These are phyloP conservation scores for Ophioninae sp. DNA, from an alignment of 2,888 invertebrate genomes.

Conservation along the genomic window DNA sequence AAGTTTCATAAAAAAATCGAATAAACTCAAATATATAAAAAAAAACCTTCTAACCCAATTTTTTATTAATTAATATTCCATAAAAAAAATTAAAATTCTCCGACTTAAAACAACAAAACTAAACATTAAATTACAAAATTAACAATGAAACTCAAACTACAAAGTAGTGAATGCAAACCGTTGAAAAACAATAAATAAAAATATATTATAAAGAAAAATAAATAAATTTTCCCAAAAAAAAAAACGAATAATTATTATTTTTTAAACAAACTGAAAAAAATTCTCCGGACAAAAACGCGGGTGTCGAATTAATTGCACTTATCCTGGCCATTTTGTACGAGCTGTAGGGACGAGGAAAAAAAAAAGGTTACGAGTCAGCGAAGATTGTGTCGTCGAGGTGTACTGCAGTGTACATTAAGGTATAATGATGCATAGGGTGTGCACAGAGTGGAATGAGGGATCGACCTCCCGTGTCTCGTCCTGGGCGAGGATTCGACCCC, in stretches of 20 bases:
- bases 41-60: too few species aligned
- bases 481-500: neutral
- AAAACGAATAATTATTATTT: neutral
- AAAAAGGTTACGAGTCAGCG: slow-evolving; percentile 9
- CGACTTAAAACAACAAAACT: too few species aligned
- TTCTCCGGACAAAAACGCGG: neutral
- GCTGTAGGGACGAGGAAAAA: neutral
- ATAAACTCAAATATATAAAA: too few species aligned
- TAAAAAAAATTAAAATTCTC: too few species aligned
- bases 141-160: too few species aligned
- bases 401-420: slow-evolving; percentile 20
- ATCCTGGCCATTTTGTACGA: neutral
- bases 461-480: slow-evolving; percentile 8
- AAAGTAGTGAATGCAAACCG: too few species aligned
- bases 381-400: neutral
- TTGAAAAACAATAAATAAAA: too few species aligned
- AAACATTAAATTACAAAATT: too few species aligned
- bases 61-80: too few species aligned
- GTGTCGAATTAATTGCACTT: neutral
- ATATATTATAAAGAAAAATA: too few species aligned
- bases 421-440: slow-evolving; percentile 37
- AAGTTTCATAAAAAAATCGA: too few species aligned
- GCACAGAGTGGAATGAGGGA: slow-evolving; percentile 33
- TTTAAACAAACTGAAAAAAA: neutral
- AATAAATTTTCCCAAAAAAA: too few species aligned